Evolutionary conservation across 2,113 vertebrate genomes (phyloP).

Genomic region (Zosterops borbonicus): DNA sequence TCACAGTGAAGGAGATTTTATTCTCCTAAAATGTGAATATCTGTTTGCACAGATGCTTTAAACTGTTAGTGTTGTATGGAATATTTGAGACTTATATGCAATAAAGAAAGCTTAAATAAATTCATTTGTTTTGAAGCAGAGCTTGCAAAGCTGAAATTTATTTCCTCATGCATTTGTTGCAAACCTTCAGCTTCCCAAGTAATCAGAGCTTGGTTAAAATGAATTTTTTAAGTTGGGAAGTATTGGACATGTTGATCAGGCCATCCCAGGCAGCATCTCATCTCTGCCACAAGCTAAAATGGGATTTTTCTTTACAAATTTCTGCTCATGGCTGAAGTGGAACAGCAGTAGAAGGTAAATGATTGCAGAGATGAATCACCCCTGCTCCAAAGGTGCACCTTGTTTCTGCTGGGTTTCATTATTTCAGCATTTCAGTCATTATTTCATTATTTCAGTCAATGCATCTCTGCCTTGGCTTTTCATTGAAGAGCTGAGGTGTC

Average conservation of each 20-base stretch:
- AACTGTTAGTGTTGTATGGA: not conserved
- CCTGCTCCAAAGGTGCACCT: not conserved
- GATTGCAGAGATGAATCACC: not conserved
- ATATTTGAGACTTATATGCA: not conserved
- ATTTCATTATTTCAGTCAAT: not conserved
- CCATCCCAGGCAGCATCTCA: not conserved
- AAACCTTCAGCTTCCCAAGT: not conserved
- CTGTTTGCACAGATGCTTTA: not conserved
- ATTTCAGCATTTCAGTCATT: not conserved
- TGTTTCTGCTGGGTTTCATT: not conserved
- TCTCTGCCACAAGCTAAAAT: not conserved
- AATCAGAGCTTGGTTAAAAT: not conserved
- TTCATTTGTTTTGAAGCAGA: not conserved
- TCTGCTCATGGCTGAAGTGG: not conserved
- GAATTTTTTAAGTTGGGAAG: accelerated
- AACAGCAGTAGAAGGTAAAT: not conserved
- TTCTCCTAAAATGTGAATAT: not conserved
- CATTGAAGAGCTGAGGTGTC: not conserved
- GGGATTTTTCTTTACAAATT: not conserved
- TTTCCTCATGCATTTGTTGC: not conserved
- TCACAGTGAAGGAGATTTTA: too few species aligned
- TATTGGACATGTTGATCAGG: not conserved
- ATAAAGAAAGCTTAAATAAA: not conserved
- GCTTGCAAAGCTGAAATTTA: not conserved
- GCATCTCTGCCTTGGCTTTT: not conserved